Conservation (phyloP, 1,140 invertebrate genomes). For the Littorina saxatilis region DNA sequence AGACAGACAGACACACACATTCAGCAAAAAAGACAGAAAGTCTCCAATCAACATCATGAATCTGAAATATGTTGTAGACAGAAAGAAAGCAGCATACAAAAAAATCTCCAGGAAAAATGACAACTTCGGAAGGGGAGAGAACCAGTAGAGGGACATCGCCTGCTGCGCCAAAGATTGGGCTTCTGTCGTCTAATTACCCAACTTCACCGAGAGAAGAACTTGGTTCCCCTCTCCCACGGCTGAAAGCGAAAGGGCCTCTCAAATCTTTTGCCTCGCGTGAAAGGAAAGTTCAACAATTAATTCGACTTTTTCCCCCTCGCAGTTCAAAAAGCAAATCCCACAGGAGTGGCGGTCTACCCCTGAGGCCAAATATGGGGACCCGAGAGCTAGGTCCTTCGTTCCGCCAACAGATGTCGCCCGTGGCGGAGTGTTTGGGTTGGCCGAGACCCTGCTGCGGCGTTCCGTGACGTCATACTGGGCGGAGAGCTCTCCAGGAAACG, state of each 20-base stretch:
- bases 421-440: slow-evolving; percentile 32
- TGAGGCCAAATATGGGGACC: slow-evolving; percentile 27
- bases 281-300: slow-evolving; percentile 35
- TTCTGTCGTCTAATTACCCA: slow-evolving; percentile 32
- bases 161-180: slow-evolving; percentile 20
- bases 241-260: slow-evolving; percentile 18
- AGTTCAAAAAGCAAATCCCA: slow-evolving; percentile 36
- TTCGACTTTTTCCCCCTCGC: slow-evolving; percentile 33
- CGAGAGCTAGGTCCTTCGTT: slow-evolving; percentile 22
- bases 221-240: not conserved
- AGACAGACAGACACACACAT: not conserved
- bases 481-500: slow-evolving; percentile 36
- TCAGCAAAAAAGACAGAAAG: not conserved
- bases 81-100: not conserved
- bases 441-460: slow-evolving; percentile 32
- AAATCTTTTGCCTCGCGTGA: not conserved
- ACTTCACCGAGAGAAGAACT: not conserved
- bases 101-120: not conserved
- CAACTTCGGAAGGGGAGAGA: not conserved
- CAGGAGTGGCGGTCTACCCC: slow-evolving; percentile 1
- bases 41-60: not conserved
- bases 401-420: slow-evolving; percentile 17
- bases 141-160: slow-evolving; percentile 10
- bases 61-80: not conserved
- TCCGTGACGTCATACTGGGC: slow-evolving; percentile 40